Percentiles rank a stretch among this genome's conserved stretches.
Conservation (phyloP, 2,113 vertebrate species). For the Cyprinus carpio region DNA sequence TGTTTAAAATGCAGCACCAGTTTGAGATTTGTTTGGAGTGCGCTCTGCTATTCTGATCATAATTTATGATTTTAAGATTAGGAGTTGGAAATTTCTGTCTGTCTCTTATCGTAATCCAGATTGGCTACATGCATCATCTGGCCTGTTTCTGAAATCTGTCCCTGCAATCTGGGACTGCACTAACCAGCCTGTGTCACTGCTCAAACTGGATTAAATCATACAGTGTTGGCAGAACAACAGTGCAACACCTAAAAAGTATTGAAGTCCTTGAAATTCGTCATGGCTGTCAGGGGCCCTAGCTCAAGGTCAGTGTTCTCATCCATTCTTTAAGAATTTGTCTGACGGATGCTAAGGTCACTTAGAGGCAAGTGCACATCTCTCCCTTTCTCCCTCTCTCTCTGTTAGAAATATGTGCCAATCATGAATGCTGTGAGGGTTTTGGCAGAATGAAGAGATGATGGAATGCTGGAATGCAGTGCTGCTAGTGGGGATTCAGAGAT, state of each 20-base stretch:
- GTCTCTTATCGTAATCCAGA: slow-evolving; percentile 38
- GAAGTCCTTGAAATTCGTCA: slow-evolving; percentile 67
- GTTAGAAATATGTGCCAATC: slow-evolving; percentile 20
- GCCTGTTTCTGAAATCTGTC: slow-evolving; percentile 26
- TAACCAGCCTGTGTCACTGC: slow-evolving; percentile 42
- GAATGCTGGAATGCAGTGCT: not conserved
- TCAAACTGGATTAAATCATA: slow-evolving; percentile 62
- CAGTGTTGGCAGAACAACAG: slow-evolving; percentile 53
- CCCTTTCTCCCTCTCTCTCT: not conserved
- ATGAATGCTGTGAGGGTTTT: slow-evolving; percentile 8
- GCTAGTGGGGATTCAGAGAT: not conserved
- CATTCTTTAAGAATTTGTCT: slow-evolving; percentile 67
- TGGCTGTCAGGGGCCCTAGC: slow-evolving; percentile 64
- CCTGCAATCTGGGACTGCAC: slow-evolving; percentile 19
- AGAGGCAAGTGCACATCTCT: slow-evolving; percentile 55
- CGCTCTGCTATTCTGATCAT: slow-evolving; percentile 11
- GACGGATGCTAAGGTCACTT: slow-evolving; percentile 65
- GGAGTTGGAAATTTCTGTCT: slow-evolving; percentile 7
- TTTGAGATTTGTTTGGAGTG: slow-evolving; percentile 5
- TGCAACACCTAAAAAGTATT: slow-evolving; percentile 54
- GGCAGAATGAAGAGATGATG: slow-evolving; percentile 6
- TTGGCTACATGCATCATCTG: slow-evolving; percentile 23
- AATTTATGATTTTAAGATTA: slow-evolving; percentile 10
- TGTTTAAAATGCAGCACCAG: slow-evolving; percentile 3
- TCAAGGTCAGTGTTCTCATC: slow-evolving; percentile 68